Conservation (phyloP, 2,888 invertebrate species). For the Gymnocheta viridis region DNA sequence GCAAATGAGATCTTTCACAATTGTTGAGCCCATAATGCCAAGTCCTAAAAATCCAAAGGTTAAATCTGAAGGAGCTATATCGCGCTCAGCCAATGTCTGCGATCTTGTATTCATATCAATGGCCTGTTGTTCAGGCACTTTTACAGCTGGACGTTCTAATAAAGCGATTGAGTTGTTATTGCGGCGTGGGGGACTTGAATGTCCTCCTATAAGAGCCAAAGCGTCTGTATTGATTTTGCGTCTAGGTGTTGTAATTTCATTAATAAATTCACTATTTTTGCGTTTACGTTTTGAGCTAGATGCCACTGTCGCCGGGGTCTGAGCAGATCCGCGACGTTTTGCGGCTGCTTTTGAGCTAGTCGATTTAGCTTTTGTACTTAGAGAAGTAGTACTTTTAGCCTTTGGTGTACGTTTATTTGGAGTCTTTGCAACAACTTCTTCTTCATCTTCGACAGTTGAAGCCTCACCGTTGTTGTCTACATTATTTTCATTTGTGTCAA, state of each 20-base stretch:
- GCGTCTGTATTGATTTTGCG: conserved; percentile 77
- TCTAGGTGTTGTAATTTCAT: conserved; percentile 71
- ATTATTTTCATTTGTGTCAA: conserved; percentile 66
- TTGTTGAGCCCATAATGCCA: conserved; percentile 97
- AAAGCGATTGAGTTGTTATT: conserved; percentile 79
- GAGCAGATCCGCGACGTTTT: conserved; percentile 76
- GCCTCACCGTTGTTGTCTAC: conserved; percentile 72
- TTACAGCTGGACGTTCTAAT: conserved; percentile 80
- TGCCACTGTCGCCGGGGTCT: conserved; percentile 66
- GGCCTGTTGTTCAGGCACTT: conserved; percentile 87
- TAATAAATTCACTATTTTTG: conserved; percentile 76
- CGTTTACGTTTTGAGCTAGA: conserved; percentile 82
- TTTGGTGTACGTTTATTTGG: conserved; percentile 77
- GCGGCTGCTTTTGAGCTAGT: conserved; percentile 71
- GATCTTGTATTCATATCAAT: conserved; percentile 90
- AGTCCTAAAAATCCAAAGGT: conserved; percentile 97
- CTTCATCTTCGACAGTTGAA: conserved; percentile 55
- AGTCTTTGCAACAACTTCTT: conserved; percentile 64
- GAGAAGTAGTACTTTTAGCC: conserved; percentile 75
- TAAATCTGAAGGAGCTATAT: conserved; percentile 91
- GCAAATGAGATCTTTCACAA: conserved; percentile 96
- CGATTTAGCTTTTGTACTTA: conserved; percentile 73
- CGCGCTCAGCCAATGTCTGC: conserved; percentile 90
- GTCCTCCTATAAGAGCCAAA: conserved; percentile 72
- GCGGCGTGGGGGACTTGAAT: conserved; percentile 74